These are phyloP conservation scores for Henricia sp. DNA, from an alignment of 53 echinoderm and acorn worm genomes.

Conservation along the genomic window DNA sequence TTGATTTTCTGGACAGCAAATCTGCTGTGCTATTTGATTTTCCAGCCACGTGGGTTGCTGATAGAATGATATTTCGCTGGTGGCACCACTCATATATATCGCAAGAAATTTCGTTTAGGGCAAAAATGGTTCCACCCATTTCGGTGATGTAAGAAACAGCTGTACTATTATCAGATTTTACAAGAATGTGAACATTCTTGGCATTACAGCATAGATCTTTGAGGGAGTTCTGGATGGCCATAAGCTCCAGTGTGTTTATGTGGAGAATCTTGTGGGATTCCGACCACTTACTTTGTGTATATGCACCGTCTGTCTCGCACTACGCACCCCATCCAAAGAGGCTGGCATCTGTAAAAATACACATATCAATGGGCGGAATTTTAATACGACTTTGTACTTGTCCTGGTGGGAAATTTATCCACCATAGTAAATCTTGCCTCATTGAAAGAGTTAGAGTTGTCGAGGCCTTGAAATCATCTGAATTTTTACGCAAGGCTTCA, in stretches of 20 bases:
- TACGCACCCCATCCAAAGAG: background rate
- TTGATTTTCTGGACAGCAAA: too few relatives aligned
- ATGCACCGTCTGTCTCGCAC: constrained; percentile 46
- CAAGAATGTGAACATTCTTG: background rate
- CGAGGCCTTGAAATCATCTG: background rate
- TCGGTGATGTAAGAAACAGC: constrained; percentile 22
- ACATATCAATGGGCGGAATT: constrained; percentile 13
- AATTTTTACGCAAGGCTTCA: background rate
- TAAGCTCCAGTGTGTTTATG: constrained; percentile 25
- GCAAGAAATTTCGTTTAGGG: background rate
- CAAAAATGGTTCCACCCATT: background rate
- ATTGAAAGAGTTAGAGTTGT: background rate
- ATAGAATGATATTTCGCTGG: too few relatives aligned
- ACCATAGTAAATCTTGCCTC: constrained; percentile 7
- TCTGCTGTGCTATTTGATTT: too few relatives aligned
- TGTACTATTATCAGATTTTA: constrained; percentile 24
- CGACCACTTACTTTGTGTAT: constrained; percentile 41
- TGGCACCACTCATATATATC: too few relatives aligned
- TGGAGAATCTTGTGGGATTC: background rate
- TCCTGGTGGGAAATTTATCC: constrained; percentile 14
- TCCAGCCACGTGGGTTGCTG: too few relatives aligned
- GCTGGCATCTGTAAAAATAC: constrained; percentile 32
- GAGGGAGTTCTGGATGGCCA: constrained; percentile 7
- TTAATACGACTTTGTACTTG: constrained; percentile 3
- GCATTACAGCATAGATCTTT: constrained; percentile 6